Conservation (phyloP, 2,113 vertebrate species). For the Hyperopisus bebe region DNA sequence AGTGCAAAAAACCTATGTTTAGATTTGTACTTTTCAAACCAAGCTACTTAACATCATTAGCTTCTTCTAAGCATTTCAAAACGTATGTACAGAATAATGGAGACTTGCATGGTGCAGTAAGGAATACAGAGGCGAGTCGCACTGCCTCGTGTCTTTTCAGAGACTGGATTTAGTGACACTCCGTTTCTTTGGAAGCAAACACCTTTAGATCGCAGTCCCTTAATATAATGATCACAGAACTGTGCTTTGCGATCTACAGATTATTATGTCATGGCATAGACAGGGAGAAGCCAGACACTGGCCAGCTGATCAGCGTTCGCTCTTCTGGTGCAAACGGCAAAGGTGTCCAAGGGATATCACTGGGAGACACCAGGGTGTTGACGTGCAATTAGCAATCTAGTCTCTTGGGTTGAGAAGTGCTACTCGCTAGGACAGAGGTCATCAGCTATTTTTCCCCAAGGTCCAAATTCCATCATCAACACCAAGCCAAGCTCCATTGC, state of each 20-base stretch:
- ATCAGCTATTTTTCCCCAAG: neutral
- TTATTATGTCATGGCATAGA: neutral
- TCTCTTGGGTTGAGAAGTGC: neutral
- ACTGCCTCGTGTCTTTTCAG: neutral
- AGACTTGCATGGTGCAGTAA: conserved; percentile 16
- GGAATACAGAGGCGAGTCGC: neutral
- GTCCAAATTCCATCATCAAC: neutral
- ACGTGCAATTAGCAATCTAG: neutral
- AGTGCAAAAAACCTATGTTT: conserved; percentile 32
- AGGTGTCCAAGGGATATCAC: neutral
- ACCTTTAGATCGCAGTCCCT: neutral
- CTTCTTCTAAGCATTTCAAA: neutral
- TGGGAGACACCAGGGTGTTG: neutral
- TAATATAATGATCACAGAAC: neutral
- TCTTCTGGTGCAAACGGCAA: neutral
- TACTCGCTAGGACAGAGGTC: neutral
- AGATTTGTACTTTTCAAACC: conserved; percentile 30
- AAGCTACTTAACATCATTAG: neutral
- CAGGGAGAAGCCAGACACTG: neutral
- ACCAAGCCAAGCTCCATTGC: neutral
- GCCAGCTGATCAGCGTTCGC: neutral
- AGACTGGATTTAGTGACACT: neutral
- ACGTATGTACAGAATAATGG: conserved; percentile 4
- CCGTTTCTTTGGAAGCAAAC: neutral
- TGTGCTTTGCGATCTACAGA: neutral